Percentiles rank a stretch among this genome's conserved stretches.
Evolutionary conservation across 1,140 invertebrate species (phyloP).

Genomic region (Tribolium castaneum): DNA sequence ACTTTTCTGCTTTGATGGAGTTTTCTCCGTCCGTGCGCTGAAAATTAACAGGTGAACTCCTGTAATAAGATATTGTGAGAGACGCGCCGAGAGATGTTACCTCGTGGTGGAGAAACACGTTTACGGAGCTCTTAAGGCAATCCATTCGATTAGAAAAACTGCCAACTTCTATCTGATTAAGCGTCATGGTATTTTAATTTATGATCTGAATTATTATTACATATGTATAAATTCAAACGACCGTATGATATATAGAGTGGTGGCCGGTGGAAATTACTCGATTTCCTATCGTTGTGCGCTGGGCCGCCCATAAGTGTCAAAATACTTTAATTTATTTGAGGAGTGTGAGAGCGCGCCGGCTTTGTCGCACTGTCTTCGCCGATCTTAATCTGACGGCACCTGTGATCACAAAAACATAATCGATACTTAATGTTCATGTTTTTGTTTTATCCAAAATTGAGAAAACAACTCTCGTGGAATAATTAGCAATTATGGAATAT

Average conservation of each 20-base stretch:
- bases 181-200: constrained; percentile 38
- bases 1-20: not conserved
- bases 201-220: constrained; percentile 42
- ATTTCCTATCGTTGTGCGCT: constrained; percentile 15
- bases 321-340: constrained; percentile 32
- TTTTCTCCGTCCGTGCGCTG: not conserved
- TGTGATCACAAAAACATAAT: not conserved
- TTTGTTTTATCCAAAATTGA: too few species aligned
- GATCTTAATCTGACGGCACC: constrained; percentile 15
- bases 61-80: constrained; percentile 33
- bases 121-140: constrained; percentile 30
- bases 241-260: constrained; percentile 25
- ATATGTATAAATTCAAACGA: constrained; percentile 37
- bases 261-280: constrained; percentile 9
- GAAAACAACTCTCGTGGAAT: too few species aligned
- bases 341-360: constrained; percentile 9
- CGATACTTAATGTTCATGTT: not conserved
- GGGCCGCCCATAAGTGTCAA: constrained; percentile 22
- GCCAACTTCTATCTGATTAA: constrained; percentile 39
- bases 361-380: constrained; percentile 22
- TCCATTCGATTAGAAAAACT: constrained; percentile 39
- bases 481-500: too few species aligned
- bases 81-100: constrained; percentile 21
- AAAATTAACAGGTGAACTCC: constrained; percentile 28
- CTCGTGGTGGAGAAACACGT: constrained; percentile 24